Base-by-base conservation (phyloP, 2,888 invertebrate species). In the Agriotes lineatus region DNA sequence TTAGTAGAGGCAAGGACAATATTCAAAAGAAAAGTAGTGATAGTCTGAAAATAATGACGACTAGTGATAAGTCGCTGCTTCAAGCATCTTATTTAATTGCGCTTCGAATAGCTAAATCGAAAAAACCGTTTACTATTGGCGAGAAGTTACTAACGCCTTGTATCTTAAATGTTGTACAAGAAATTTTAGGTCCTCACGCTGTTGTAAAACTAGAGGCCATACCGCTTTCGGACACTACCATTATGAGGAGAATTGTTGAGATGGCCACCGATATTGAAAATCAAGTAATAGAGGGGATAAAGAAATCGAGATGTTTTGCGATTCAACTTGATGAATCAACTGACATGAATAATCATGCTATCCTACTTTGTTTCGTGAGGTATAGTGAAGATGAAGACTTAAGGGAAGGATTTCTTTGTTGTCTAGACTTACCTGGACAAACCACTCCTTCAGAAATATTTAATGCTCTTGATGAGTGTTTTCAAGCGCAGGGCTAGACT, bases 181-280 rank as follows among this genome's bases (percentile, higher is more conserved):
- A 77, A 75, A 78, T 76, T 74, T 74, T 72, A 52, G 79, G 72
- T 63, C 79, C 70, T 76, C 79, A 75, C 75, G 71, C 72, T 72
- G 76, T 76, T 72, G 74, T 78, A 75, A 71, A 76, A 75, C 68
- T 80, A 74, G 74, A 74, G 69, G 75, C 70, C 70, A 73, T 78
- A 39, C 76, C 77, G 69, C 74, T 79, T 68, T 79, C 78, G 71
- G 77, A 78, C 73, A 75, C 76, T 75, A 79, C 77, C 71, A 75
- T 77, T 72, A 72, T 74, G 70, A 73, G 77, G 39, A 76, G 78
- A 78, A 78, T 78, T 67, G 72, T 73, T 72, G 77, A 56, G 1
- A 35, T 63, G 12, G 20, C 75, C 67, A 67, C 64, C 42, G 72
- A 74, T 66, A 68, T 73, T 71, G 67, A 22, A 65, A 65, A 59